Percentiles rank a stretch among this genome's conserved stretches.
phyloP scores from a whole-genome alignment of 2,888 invertebrate species.

The Agonopterix alstromeriana region DNA sequence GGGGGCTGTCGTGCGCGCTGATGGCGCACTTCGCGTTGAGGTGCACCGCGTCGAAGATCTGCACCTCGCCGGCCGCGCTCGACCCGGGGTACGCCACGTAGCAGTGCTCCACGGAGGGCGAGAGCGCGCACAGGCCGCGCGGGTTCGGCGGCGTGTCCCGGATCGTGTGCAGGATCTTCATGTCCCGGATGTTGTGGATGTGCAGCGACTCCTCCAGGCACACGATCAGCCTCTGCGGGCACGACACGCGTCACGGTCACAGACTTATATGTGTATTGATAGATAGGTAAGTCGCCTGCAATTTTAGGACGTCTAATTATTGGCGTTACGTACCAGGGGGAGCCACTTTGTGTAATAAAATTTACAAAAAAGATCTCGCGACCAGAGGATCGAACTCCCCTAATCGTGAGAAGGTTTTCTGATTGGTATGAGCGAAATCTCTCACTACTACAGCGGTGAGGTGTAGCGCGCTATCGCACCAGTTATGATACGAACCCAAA shows the following conservation, averaged over 20 bases:
- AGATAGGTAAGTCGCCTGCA: no score
- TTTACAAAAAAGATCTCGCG: no score
- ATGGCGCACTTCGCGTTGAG: slow-evolving; percentile 97
- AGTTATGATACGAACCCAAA: not conserved
- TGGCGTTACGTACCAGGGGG: no score
- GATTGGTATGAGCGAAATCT: no score
- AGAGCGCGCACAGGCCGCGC: slow-evolving; percentile 93
- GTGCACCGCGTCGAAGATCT: slow-evolving; percentile 95
- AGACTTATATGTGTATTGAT: no score
- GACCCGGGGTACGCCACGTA: slow-evolving; percentile 98
- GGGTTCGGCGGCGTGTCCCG: slow-evolving; percentile 98
- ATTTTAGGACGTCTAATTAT: no score
- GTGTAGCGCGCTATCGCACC: no score
- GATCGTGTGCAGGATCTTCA: slow-evolving; percentile 98
- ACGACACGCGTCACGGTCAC: not conserved
- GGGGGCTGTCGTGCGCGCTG: slow-evolving; percentile 96
- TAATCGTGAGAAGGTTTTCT: no score
- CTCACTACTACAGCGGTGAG: no score
- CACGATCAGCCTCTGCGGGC: slow-evolving; percentile 90
- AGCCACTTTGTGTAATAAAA: not conserved
- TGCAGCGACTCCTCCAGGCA: slow-evolving; percentile 98
- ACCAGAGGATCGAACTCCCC: no score
- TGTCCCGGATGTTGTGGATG: slow-evolving; percentile 98
- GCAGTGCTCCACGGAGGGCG: slow-evolving; percentile 92
- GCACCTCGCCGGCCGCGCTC: slow-evolving; percentile 94